These are phyloP conservation scores for Ennomos quercinarius DNA, from an alignment of 2,888 invertebrate genomes.

Conservation along the genomic window DNA sequence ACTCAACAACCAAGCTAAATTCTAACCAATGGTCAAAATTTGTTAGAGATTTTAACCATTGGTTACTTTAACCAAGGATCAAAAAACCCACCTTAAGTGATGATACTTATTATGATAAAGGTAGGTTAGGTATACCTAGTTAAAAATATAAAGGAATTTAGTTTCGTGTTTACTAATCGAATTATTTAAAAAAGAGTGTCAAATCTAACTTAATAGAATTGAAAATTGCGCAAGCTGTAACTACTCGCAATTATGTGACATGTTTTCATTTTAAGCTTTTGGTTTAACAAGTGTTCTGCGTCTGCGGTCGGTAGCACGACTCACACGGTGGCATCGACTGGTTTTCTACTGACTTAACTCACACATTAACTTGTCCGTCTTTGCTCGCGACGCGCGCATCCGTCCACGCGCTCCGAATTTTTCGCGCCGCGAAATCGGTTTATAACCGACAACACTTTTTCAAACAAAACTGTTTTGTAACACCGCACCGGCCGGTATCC, in stretches of 20 bases:
- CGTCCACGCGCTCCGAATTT: conserved; percentile 64
- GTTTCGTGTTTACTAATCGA: conserved; percentile 20
- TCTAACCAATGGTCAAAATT: too few relatives aligned
- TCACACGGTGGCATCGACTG: conserved; percentile 52
- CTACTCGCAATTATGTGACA: conserved; percentile 37
- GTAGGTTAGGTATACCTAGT: too few relatives aligned
- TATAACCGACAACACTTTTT: conserved; percentile 42
- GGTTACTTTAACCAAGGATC: too few relatives aligned
- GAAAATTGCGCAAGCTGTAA: conserved; percentile 32
- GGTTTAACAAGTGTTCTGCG: conserved; percentile 36
- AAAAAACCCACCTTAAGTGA: too few relatives aligned
- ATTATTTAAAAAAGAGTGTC: conserved; percentile 13
- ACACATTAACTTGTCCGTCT: conserved; percentile 68
- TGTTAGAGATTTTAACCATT: too few relatives aligned
- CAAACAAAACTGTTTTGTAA: conserved; percentile 37
- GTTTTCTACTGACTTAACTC: conserved; percentile 64
- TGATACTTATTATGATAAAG: background rate
- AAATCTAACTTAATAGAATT: conserved; percentile 37
- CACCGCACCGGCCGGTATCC: conserved; percentile 29
- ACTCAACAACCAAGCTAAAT: too few relatives aligned
- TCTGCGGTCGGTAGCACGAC: conserved; percentile 24
- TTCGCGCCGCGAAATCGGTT: conserved; percentile 69
- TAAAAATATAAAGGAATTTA: too few relatives aligned
- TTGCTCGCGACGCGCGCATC: conserved; percentile 78
- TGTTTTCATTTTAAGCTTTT: conserved; percentile 27